These are phyloP conservation scores for Lepidotrigona ventralis DNA, from an alignment of 1,140 invertebrate species.

Conservation along the genomic window DNA sequence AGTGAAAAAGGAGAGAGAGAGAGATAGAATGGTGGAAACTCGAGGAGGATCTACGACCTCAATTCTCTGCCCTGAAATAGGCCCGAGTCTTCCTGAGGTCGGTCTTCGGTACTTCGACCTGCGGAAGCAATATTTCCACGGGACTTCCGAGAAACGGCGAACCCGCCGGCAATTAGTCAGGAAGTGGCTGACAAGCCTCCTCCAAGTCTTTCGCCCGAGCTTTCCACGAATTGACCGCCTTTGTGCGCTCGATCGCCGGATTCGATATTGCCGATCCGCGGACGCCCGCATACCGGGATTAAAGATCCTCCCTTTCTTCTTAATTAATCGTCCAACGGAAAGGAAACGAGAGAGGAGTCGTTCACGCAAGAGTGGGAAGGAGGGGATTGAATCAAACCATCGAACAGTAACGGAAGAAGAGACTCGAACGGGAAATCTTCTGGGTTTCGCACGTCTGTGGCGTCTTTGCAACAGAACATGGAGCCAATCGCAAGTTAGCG, in stretches of 20 bases:
- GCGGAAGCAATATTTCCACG: constrained; percentile 69
- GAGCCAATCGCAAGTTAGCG: no score
- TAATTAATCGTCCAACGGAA: constrained; percentile 37
- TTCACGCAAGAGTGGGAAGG: background rate
- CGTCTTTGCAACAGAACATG: background rate
- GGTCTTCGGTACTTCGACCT: constrained; percentile 58
- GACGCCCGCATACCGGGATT: constrained; percentile 41
- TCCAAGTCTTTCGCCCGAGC: constrained; percentile 53
- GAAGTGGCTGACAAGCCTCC: constrained; percentile 67
- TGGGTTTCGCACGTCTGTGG: background rate
- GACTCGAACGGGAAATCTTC: background rate
- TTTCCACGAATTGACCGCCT: constrained; percentile 56
- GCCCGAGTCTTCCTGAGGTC: constrained; percentile 59
- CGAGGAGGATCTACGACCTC: constrained; percentile 58
- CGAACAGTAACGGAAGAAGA: background rate
- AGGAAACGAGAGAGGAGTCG: background rate
- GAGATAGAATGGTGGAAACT: background rate
- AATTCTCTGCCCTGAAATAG: constrained; percentile 55
- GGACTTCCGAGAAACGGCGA: constrained; percentile 63
- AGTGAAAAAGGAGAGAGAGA: background rate
- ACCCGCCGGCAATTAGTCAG: constrained; percentile 68
- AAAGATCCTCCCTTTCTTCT: constrained; percentile 44
- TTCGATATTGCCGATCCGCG: constrained; percentile 33
- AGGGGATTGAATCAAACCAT: background rate
- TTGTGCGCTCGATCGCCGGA: constrained; percentile 48